Conservation (phyloP, 2,113 vertebrate genomes). For the Vombatus ursinus region DNA sequence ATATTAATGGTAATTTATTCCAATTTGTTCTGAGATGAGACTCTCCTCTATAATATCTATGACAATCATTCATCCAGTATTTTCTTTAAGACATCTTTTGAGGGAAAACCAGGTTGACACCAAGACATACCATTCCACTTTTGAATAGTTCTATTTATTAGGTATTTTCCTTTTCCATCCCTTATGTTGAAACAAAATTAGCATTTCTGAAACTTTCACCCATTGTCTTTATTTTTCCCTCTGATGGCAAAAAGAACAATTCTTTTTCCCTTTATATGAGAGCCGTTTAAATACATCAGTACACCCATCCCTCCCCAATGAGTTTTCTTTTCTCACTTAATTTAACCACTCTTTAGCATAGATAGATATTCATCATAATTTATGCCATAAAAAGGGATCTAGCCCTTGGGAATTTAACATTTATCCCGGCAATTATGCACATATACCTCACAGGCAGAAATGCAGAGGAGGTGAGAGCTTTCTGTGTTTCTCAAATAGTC, state of each 20-base stretch:
- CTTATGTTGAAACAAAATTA: neutral
- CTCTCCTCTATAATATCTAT: neutral
- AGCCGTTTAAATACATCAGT: neutral
- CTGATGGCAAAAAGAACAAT: neutral
- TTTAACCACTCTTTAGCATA: neutral
- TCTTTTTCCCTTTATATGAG: neutral
- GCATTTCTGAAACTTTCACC: neutral
- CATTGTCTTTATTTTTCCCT: neutral
- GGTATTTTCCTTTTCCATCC: neutral
- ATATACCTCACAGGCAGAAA: neutral
- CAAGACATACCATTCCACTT: neutral
- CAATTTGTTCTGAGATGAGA: neutral
- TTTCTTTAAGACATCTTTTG: neutral
- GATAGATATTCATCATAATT: neutral
- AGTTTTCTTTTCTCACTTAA: neutral
- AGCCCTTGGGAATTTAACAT: neutral
- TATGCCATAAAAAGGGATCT: neutral
- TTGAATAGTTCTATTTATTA: neutral
- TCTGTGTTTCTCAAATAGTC: neutral
- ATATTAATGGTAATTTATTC: neutral
- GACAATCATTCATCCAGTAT: neutral
- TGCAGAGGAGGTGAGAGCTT: neutral
- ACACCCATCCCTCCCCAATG: neutral
- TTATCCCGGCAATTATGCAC: neutral
- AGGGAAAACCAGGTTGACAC: neutral